These are phyloP conservation scores for Synergus umbraculus DNA, from an alignment of 2,888 invertebrate species.

Conservation along the genomic window DNA sequence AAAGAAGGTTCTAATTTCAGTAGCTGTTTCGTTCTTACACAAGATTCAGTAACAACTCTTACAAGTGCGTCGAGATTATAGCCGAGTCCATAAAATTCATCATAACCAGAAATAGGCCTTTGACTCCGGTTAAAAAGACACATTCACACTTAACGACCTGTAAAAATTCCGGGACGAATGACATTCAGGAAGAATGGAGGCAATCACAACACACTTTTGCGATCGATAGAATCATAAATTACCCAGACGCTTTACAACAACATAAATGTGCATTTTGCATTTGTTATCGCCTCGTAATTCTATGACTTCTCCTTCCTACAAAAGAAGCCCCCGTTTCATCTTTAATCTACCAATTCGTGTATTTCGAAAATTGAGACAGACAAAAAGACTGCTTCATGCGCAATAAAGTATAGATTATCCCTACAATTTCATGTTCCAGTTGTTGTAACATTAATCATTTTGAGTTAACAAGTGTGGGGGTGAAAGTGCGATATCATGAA, in stretches of 20 bases:
- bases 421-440: conserved; percentile 7
- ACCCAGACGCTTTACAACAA: conserved; percentile 38
- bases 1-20: conserved; percentile 4
- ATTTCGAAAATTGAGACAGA: neutral
- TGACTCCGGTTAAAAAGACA: conserved; percentile 37
- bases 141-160: conserved; percentile 37
- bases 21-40: conserved; percentile 5
- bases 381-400: neutral
- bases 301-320: conserved; percentile 14
- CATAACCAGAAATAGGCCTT: conserved; percentile 39
- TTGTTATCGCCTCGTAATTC: conserved; percentile 36
- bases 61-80: conserved; percentile 13
- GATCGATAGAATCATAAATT: conserved; percentile 41
- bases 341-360: conserved; percentile 16
- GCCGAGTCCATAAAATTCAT: conserved; percentile 28
- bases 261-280: conserved; percentile 41
- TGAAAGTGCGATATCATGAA: conserved; percentile 26
- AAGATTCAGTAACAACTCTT: conserved; percentile 6
- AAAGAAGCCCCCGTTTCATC: neutral
- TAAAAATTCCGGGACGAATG: conserved; percentile 36
- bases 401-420: neutral
- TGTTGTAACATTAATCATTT: conserved; percentile 12
- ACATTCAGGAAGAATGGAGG: conserved; percentile 38
- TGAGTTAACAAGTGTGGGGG: neutral
- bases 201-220: conserved; percentile 37